Evolutionary conservation across 1,140 invertebrate genomes (phyloP).

Genomic region (Drosophila takahashii): DNA sequence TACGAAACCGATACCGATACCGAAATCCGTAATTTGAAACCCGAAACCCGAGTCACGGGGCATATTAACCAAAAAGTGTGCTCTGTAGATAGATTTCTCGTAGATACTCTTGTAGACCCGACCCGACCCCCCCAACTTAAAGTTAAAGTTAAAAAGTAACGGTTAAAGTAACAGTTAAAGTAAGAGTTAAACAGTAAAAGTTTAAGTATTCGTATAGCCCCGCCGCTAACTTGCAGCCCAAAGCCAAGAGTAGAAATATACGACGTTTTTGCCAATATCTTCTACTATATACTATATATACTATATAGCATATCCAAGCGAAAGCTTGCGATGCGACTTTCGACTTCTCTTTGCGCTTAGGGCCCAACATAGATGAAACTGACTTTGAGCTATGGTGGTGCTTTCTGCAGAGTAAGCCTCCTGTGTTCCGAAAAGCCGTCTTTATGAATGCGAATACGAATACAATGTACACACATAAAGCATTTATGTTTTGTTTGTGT

Average conservation of each 20-base stretch:
- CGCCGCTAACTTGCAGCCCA: conserved; percentile 76
- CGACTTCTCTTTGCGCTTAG: conserved; percentile 55
- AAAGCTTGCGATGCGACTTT: conserved; percentile 1
- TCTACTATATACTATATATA: neutral
- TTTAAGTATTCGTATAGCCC: conserved; percentile 18
- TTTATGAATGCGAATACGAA: conserved; percentile 35
- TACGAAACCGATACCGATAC: conserved; percentile 14
- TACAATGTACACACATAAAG: conserved; percentile 75
- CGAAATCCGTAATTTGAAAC: neutral
- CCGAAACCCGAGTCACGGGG: neutral
- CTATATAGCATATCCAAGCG: neutral
- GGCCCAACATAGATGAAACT: conserved; percentile 81
- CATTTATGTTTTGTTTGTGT: conserved; percentile 73
- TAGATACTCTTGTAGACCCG: neutral
- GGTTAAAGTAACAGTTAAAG: no score
- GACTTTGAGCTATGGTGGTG: conserved; percentile 84
- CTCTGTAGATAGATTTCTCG: neutral
- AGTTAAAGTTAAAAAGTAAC: no score
- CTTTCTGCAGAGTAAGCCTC: conserved; percentile 83
- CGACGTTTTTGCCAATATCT: neutral
- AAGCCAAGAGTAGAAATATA: conserved; percentile 56
- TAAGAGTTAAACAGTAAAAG: neutral
- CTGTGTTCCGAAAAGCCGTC: conserved; percentile 66
- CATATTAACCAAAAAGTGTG: neutral
- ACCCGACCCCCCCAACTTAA: neutral